These are phyloP conservation scores for Synergus gifuensis DNA, from an alignment of 2,888 invertebrate genomes.

Conservation along the genomic window DNA sequence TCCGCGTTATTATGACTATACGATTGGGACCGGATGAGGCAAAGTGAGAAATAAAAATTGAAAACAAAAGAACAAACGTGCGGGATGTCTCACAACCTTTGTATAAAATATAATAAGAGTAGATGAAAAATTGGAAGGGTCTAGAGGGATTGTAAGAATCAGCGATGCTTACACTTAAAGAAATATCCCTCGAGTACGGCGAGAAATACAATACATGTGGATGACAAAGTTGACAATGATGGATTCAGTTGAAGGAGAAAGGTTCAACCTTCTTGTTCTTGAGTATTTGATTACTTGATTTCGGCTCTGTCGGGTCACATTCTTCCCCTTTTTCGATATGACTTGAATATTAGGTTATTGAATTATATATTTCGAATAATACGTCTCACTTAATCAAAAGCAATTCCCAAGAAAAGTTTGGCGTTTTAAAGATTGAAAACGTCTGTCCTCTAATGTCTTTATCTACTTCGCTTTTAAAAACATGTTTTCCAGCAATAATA, in stretches of 20 bases:
- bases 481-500: no score
- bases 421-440: no score
- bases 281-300: neutral
- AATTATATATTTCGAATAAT: neutral
- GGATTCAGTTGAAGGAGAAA: neutral
- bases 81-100: neutral
- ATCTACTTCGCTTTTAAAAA: no score
- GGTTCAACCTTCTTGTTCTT: neutral
- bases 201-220: neutral
- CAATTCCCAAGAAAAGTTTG: no score
- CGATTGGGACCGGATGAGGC: neutral
- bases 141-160: neutral
- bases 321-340: neutral
- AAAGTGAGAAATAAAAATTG: neutral
- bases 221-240: neutral
- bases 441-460: no score
- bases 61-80: neutral
- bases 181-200: neutral
- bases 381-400: neutral
- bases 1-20: neutral
- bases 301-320: neutral
- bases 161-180: conserved; percentile 2
- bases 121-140: neutral
- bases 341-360: neutral
- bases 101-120: neutral